Conservation (phyloP, 2,113 vertebrate species). For the Mystacornis crossleyi region DNA sequence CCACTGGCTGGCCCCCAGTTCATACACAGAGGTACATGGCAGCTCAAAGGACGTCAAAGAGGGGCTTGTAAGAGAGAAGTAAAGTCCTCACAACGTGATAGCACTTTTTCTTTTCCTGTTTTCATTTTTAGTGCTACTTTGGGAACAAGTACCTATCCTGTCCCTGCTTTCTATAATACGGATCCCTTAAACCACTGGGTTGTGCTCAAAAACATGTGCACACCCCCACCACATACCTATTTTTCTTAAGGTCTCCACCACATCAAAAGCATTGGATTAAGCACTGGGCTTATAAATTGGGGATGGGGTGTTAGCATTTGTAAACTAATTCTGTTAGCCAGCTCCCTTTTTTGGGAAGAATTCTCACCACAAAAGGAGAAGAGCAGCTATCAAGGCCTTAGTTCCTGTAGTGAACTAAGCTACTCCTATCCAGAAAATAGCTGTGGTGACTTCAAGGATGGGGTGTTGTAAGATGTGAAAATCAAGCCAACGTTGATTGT, state of each 20-base stretch:
- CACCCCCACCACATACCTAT: neutral
- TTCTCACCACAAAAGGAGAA: neutral
- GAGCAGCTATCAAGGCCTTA: neutral
- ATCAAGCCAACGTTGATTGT: neutral
- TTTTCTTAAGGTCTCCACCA: neutral
- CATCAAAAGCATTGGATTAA: neutral
- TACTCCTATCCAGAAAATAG: neutral
- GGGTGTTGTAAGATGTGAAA: neutral
- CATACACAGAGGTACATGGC: fast-evolving
- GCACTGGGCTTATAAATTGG: neutral
- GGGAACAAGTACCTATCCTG: neutral
- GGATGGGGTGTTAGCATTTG: neutral
- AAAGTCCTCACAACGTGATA: neutral
- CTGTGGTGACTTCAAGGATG: neutral
- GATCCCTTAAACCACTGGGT: neutral
- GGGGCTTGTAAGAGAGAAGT: neutral
- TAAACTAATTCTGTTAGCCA: neutral
- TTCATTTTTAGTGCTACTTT: neutral
- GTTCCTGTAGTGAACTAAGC: neutral
- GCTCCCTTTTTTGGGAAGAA: neutral
- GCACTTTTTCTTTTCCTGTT: neutral
- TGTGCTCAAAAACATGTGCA: fast-evolving
- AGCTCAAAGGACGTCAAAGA: neutral
- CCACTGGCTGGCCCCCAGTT: neutral
- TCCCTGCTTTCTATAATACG: neutral